Percentiles rank a stretch among this genome's conserved stretches.
Evolutionary conservation across 2,113 vertebrate species (phyloP).

Genomic region (Emydocephalus ijimae): DNA sequence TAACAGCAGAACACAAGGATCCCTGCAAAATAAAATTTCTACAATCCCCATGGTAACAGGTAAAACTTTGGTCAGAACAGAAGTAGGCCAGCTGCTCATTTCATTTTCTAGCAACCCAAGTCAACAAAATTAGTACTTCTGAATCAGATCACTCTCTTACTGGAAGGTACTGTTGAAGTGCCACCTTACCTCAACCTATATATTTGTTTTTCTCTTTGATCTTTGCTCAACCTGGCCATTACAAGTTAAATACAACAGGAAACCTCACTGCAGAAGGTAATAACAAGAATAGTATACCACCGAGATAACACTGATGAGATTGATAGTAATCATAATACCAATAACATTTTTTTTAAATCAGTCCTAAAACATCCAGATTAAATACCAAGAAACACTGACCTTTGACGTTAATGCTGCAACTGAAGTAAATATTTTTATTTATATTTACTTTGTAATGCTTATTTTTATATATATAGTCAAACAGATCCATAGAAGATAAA

Average conservation of each 20-base stretch:
- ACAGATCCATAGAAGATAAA: background rate
- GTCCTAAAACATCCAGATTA: background rate
- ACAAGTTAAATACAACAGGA: background rate
- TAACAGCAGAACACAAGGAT: conserved; percentile 38
- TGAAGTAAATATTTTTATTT: background rate
- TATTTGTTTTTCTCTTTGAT: background rate
- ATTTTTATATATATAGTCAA: background rate
- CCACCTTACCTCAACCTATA: background rate
- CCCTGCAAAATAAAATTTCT: conserved; percentile 29
- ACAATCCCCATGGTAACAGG: conserved; percentile 50
- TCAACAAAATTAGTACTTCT: conserved; percentile 32
- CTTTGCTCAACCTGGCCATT: background rate
- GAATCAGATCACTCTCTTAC: background rate
- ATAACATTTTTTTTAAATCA: background rate
- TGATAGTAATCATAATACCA: background rate
- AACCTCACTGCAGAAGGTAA: conserved; percentile 20
- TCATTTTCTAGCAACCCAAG: conserved; percentile 33
- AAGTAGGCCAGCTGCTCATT: background rate
- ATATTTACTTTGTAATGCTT: background rate
- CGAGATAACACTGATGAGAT: background rate
- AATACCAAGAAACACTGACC: background rate
- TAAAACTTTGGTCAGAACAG: conserved; percentile 38
- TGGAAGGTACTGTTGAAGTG: background rate
- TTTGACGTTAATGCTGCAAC: background rate
- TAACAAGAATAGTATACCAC: background rate